Percentiles rank a stretch among this genome's conserved stretches.
Evolutionary conservation across 2,113 vertebrate genomes (phyloP).

Genomic region (Dicentrarchus labrax): DNA sequence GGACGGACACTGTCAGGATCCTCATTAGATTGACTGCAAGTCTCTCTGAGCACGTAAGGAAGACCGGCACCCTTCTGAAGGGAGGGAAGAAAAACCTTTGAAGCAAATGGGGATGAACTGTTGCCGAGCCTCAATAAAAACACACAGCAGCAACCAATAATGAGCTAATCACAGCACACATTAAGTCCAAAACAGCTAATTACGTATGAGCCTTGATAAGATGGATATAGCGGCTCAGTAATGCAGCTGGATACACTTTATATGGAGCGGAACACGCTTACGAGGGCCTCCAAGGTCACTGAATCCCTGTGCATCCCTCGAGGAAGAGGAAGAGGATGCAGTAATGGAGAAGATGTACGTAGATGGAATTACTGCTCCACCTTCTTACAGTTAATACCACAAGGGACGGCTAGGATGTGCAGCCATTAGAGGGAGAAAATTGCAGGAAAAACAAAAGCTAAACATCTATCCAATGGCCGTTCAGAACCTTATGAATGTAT

Average conservation of each 20-base stretch:
- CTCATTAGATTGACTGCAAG: constrained; percentile 63
- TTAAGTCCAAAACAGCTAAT: constrained; percentile 59
- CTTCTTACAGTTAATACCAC: constrained; percentile 6
- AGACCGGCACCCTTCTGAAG: constrained; percentile 25
- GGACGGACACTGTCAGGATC: constrained; percentile 46
- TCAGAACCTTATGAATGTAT: background rate
- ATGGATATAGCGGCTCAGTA: constrained; percentile 19
- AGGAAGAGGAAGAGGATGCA: constrained; percentile 29
- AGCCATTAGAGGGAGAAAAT: background rate
- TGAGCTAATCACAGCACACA: constrained; percentile 60
- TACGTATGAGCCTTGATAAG: constrained; percentile 33
- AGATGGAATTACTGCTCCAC: constrained; percentile 19
- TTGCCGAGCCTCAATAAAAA: constrained; percentile 39
- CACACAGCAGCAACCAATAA: constrained; percentile 48
- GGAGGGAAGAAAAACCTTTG: background rate
- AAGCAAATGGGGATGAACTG: constrained; percentile 35
- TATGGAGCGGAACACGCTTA: constrained; percentile 26
- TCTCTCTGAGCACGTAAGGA: constrained; percentile 25
- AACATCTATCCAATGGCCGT: background rate
- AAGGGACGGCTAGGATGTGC: background rate
- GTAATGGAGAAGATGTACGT: constrained; percentile 29
- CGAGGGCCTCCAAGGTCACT: constrained; percentile 47
- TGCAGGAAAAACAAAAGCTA: background rate
- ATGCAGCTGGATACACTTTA: constrained; percentile 19
- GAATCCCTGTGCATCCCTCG: constrained; percentile 24